Base-by-base conservation (phyloP, 2,797 vertebrate species). In the Scleropages formosus region DNA sequence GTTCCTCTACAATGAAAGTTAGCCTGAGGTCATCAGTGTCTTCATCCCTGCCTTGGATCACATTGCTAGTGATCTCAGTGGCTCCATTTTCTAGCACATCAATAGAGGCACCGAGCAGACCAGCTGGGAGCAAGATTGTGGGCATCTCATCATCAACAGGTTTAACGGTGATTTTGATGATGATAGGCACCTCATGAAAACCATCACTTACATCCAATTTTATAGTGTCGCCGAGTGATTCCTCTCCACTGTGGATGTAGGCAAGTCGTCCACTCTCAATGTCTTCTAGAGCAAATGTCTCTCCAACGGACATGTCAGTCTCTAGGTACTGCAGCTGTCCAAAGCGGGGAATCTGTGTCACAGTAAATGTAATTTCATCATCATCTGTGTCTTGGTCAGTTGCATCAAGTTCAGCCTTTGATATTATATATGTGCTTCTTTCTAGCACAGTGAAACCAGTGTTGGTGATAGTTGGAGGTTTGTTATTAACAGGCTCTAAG, bases 401-500 rank as follows among this genome's bases (percentile, higher is more conserved):
- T 60, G 93, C 93, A 78, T 93, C 84, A 15, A 96, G 84, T n/a
- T 96, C 93, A 66, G 84, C 88, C 39, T 67, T 93, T 15, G 91
- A 92, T 59, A 98, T 89, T 61, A 92, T 82, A 77, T 90, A 94
- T 8, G 82, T 84, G 64, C 84, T 90, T 81, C 91, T 92, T 75
- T 95, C 92, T 77, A 89, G 84, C 44, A 95, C 80, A 65, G 88
- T 89, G 69, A 97, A 94, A 1, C 94, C 95, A 62, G 91, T 92
- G 78, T 94, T 95, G 44, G 84, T 95, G 64, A 97, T 93, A 73
- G 90, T 16, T 22, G 94, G 94, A 8, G 94, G 94, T 75, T 95
- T 94, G 79, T 93, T 95, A 81, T 94, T 90, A 73, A 96, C 90
- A 59, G 95, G 94, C 82, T 95, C 92, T 56, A 97, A 86, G 80